Evolutionary conservation across 2,797 vertebrate genomes (phyloP).

Genomic region (Melanogrammus aeglefinus): DNA sequence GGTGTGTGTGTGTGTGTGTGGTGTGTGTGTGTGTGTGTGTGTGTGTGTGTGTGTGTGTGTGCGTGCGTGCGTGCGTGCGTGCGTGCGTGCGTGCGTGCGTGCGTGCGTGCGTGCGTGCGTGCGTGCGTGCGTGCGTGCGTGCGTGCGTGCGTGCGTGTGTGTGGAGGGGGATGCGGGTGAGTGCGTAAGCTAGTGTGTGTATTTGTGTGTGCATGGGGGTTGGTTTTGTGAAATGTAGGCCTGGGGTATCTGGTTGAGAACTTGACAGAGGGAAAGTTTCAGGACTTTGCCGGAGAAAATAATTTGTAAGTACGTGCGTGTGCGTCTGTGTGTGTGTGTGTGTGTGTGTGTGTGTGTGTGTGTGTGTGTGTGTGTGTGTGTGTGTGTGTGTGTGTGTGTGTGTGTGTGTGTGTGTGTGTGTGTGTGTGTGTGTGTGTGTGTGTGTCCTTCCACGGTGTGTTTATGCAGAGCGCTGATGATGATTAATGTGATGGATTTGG

Average conservation of each 20-base stretch:
- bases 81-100: too few species aligned
- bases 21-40: not conserved
- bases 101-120: slow-evolving; percentile 1
- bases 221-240: not conserved
- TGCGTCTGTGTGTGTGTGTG: slow-evolving; percentile 16
- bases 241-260: not conserved
- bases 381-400: slow-evolving; percentile 8
- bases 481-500: slow-evolving; percentile 48
- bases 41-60: slow-evolving; percentile 6
- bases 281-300: not conserved
- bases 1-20: slow-evolving; percentile 5
- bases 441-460: not conserved
- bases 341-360: too few species aligned
- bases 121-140: too few species aligned
- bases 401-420: slow-evolving; percentile 1
- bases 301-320: not conserved
- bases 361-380: not conserved
- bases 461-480: slow-evolving; percentile 35
- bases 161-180: too few species aligned
- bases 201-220: slow-evolving; percentile 11
- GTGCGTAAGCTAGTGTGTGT: slow-evolving; percentile 1
- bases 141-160: too few species aligned
- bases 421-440: too few species aligned
- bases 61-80: too few species aligned
- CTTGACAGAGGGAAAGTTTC: slow-evolving; percentile 10